Percentiles rank a stretch among this genome's conserved stretches.
Evolutionary conservation across 2,888 invertebrate species (phyloP).

Genomic region (Parapristionchus giblindavisi): DNA sequence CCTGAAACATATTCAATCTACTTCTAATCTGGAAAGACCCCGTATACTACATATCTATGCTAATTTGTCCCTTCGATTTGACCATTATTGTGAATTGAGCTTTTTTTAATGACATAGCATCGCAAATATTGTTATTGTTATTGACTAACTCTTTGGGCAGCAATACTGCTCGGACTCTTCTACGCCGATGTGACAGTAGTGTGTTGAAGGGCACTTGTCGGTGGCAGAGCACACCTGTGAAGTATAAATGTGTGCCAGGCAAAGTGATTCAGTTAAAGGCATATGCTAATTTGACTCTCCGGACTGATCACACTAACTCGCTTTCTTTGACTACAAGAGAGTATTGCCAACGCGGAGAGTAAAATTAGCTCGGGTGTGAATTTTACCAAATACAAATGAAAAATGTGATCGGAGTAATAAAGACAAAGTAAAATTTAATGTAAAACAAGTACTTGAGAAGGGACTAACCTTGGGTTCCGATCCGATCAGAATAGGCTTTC

Average conservation of each 20-base stretch:
- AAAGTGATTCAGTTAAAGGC: too few relatives aligned
- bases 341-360: too few relatives aligned
- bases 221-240: constrained; percentile 50
- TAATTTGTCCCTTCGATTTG: too few relatives aligned
- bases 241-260: neutral
- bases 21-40: too few relatives aligned
- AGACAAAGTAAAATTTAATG: neutral
- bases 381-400: neutral
- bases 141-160: constrained; percentile 66
- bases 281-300: too few relatives aligned
- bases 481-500: constrained; percentile 57
- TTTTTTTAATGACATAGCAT: too few relatives aligned
- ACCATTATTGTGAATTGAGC: constrained; percentile 11
- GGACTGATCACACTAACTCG: too few relatives aligned
- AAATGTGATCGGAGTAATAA: neutral
- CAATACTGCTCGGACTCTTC: constrained; percentile 63
- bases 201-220: constrained; percentile 64
- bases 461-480: constrained; percentile 48
- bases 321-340: too few relatives aligned
- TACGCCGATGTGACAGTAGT: constrained; percentile 67
- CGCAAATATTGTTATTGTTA: too few relatives aligned
- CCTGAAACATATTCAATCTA: too few relatives aligned
- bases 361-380: too few relatives aligned
- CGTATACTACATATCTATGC: too few relatives aligned
- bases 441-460: neutral